These are phyloP conservation scores for Pseudomugil gertrudae DNA, from an alignment of 2,797 vertebrate genomes.

Conservation along the genomic window DNA sequence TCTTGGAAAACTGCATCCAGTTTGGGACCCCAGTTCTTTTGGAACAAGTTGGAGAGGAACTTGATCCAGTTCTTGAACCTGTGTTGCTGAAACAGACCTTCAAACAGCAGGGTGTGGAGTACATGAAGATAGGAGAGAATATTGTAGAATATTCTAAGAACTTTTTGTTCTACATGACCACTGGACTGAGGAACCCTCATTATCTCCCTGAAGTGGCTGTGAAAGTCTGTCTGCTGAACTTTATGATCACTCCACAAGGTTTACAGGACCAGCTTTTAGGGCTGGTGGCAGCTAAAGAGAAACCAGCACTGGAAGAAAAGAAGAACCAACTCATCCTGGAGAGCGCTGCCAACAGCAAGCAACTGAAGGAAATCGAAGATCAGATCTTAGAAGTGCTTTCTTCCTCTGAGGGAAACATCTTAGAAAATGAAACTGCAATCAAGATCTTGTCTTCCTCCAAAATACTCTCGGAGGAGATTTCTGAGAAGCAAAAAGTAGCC, in stretches of 20 bases:
- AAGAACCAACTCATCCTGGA: constrained; percentile 93
- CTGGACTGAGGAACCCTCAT: constrained; percentile 92
- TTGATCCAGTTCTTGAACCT: constrained; percentile 91
- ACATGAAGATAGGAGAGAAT: constrained; percentile 93
- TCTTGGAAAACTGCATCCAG: constrained; percentile 89
- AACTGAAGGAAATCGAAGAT: constrained; percentile 93
- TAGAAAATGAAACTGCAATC: constrained; percentile 93
- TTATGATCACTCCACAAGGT: constrained; percentile 95
- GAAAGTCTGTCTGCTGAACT: constrained; percentile 95
- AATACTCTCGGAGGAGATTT: constrained; percentile 90
- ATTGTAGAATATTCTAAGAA: constrained; percentile 90
- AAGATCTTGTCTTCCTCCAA: constrained; percentile 92
- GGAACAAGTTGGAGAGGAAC: constrained; percentile 91
- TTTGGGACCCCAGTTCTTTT: constrained; percentile 90
- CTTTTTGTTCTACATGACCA: constrained; percentile 94
- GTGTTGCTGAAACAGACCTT: constrained; percentile 92
- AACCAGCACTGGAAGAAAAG: constrained; percentile 92
- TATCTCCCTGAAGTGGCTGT: constrained; percentile 93
- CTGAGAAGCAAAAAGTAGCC: constrained; percentile 89
- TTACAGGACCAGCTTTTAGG: constrained; percentile 95
- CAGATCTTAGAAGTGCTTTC: constrained; percentile 92
- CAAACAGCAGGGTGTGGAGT: constrained; percentile 92
- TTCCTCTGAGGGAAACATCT: constrained; percentile 90
- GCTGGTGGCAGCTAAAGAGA: constrained; percentile 92
- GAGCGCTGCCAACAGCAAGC: constrained; percentile 90